Evolutionary conservation across 2,888 invertebrate genomes (phyloP).

Genomic region (Morinoia aosen): DNA sequence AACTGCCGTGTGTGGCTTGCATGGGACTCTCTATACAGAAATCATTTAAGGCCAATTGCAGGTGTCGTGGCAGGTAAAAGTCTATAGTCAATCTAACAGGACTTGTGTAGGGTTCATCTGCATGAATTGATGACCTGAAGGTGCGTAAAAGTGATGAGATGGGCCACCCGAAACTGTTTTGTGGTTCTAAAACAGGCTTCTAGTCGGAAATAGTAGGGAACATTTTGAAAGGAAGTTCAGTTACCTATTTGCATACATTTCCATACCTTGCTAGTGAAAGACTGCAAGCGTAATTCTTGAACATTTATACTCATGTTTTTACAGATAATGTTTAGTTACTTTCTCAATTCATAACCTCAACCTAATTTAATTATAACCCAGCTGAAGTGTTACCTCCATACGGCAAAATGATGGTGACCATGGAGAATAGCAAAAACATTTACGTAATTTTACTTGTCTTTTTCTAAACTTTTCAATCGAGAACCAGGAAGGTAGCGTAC

Average conservation of each 20-base stretch:
- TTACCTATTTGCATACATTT: neutral
- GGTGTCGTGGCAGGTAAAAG: slow-evolving; percentile 23
- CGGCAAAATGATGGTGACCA: too few species aligned
- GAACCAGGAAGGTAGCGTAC: neutral
- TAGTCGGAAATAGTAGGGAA: neutral
- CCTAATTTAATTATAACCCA: too few species aligned
- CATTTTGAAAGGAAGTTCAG: neutral
- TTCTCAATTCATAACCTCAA: too few species aligned
- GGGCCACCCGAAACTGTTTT: neutral
- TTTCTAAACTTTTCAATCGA: neutral
- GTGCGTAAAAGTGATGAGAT: neutral
- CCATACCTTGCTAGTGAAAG: neutral
- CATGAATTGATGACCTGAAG: slow-evolving; percentile 24
- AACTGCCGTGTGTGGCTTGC: slow-evolving; percentile 16
- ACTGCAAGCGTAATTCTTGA: neutral
- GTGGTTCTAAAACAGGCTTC: neutral
- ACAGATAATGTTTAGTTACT: too few species aligned
- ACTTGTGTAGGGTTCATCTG: slow-evolving; percentile 33
- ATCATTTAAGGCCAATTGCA: slow-evolving; percentile 35
- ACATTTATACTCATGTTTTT: too few species aligned
- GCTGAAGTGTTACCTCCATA: too few species aligned
- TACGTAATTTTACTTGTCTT: too few species aligned
- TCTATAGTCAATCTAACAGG: slow-evolving; percentile 39
- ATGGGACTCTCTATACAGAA: neutral
- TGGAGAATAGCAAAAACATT: neutral